These are phyloP conservation scores for Onthophagus sagittarius DNA, from an alignment of 2,888 invertebrate species.

Conservation along the genomic window DNA sequence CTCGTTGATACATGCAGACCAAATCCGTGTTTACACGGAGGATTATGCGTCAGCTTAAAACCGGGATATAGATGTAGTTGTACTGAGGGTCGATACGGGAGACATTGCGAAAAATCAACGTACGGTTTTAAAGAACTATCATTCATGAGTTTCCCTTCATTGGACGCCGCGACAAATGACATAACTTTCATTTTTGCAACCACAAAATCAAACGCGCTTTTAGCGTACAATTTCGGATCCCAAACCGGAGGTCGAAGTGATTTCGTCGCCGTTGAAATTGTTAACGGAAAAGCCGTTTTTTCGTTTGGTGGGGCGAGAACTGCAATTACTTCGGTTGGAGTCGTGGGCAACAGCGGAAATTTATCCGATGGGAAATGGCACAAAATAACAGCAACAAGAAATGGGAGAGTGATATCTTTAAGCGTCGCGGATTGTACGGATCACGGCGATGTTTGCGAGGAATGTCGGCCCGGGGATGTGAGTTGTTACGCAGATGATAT, in stretches of 20 bases:
- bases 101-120: slow-evolving; percentile 86
- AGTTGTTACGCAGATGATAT: slow-evolving; percentile 59
- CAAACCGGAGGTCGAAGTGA: slow-evolving; percentile 87
- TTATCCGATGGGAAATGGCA: slow-evolving; percentile 88
- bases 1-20: slow-evolving; percentile 86
- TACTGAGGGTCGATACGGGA: slow-evolving; percentile 81
- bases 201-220: slow-evolving; percentile 76
- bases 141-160: slow-evolving; percentile 80
- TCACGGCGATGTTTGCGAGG: slow-evolving; percentile 81
- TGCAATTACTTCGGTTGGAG: slow-evolving; percentile 77
- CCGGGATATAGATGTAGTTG: slow-evolving; percentile 86
- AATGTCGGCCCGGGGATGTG: slow-evolving; percentile 79
- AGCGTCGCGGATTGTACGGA: slow-evolving; percentile 79
- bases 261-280: slow-evolving; percentile 87
- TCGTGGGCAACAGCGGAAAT: slow-evolving; percentile 59
- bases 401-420: slow-evolving; percentile 81
- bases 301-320: slow-evolving; percentile 88
- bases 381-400: slow-evolving; percentile 85
- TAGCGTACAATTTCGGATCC: slow-evolving; percentile 89
- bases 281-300: slow-evolving; percentile 79
- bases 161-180: slow-evolving; percentile 87
- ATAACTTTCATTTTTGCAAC: slow-evolving; percentile 90
- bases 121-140: slow-evolving; percentile 87
- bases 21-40: slow-evolving; percentile 89
- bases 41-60: slow-evolving; percentile 82